phyloP scores from a whole-genome alignment of 2,113 vertebrate species.

The Hyperoodon ampullatus region DNA sequence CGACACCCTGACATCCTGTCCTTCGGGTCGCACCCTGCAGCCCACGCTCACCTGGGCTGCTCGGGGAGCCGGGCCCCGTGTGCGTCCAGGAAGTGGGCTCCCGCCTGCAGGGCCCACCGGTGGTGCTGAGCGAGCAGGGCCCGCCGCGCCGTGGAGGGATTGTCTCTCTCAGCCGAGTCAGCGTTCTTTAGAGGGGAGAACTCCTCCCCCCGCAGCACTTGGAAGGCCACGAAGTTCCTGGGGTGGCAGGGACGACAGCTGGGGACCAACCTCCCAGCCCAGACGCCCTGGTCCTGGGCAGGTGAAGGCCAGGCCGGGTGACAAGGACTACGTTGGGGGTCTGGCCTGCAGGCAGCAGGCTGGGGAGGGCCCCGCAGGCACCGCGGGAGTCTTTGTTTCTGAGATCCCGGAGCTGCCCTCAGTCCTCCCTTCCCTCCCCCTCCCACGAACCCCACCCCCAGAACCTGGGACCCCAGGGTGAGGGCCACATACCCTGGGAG shows the following conservation, averaged over 20 bases:
- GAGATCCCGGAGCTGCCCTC: background rate
- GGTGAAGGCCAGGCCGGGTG: background rate
- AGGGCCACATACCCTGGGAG: no score
- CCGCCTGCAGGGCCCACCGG: conserved; percentile 90
- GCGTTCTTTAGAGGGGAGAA: conserved; percentile 96
- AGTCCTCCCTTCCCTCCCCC: no score
- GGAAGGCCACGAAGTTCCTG: conserved; percentile 95
- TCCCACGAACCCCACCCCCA: background rate
- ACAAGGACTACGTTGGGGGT: background rate
- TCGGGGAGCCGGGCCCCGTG: conserved; percentile 80
- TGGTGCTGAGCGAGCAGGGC: conserved; percentile 92
- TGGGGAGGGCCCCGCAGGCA: background rate
- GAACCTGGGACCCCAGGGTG: background rate
- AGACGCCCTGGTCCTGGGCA: background rate
- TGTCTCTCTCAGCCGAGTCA: conserved; percentile 87
- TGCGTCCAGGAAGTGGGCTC: conserved; percentile 87
- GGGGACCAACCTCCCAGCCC: accelerated
- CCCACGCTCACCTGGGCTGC: conserved; percentile 81
- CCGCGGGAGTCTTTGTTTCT: accelerated
- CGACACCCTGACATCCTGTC: background rate
- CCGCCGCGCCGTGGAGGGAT: conserved; percentile 86
- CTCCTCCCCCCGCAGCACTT: conserved; percentile 93
- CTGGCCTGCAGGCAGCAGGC: background rate
- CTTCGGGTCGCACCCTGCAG: background rate
- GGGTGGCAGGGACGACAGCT: background rate